Base-by-base conservation (phyloP, 1,140 invertebrate genomes). In the Aporrectodea caliginosa region DNA sequence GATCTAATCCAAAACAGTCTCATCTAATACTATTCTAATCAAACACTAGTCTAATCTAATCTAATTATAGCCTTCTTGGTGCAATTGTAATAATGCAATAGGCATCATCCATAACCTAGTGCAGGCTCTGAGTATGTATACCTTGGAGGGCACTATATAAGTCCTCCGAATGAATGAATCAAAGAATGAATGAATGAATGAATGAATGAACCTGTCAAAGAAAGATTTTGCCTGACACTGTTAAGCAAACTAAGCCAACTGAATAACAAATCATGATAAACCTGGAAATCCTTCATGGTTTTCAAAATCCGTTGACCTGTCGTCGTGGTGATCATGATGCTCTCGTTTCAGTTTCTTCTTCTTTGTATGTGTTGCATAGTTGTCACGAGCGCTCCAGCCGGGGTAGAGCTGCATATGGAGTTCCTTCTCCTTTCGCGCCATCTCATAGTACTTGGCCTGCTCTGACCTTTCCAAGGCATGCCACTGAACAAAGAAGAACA, bases 381-480 rank as follows among this genome's bases (percentile, higher is more conserved):
- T 98, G 93, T 99, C 97, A 87, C 97, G 92, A 87, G 98, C 97
- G 91, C 95, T 96, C 98, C 98, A 99, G 88, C 95, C 95, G 82
- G 98, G 98, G 91, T 99, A 98, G 89, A 97, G 92, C 92, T 98
- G 95, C 92, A 97, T 95, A 91, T 98, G 97, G 85, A 98, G 93
- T 91, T 99, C 95, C 88, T 97, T 93, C 91, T 99, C 97, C 91
- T 97, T 94, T 86, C 95, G 92, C 88, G 98, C 98, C 92, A 98
- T 98, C 91, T 99, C 97, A 92, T 99, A 99, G 93, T 99, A 99
- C 91, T 98, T 98, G 90, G 95, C 94, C 91, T 99, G 98, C 91
- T 99, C 97, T 91, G 98, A 95, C 90, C 96, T 93, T 90, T 93
- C 95, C 91, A 99, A 92, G 88, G 95, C 95, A 92, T 99, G 98